Evolutionary conservation across 2,797 vertebrate genomes (phyloP), one percentile per base, ranked within the genome.

Genomic region (Decapterus maruadsi): DNA sequence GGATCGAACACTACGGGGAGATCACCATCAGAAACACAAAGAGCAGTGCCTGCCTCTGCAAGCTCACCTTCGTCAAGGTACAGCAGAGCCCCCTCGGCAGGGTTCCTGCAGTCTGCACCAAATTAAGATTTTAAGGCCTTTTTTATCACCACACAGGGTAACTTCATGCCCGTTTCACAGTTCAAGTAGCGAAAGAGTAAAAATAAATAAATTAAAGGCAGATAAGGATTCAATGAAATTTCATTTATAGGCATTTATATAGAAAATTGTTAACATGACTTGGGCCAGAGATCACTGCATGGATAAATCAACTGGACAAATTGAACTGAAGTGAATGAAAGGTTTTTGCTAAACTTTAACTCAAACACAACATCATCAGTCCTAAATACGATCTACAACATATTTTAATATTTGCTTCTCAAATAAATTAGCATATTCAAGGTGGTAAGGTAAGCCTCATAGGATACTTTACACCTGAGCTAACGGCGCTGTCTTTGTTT

Each of bases 1-100:
- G 98, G 98, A 99, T 99, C 80, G 98, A 99, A 67, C 98, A 99
- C 92, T 99, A 99, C 2, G 98, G 98, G 68, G 98, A 99, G 93
- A 95, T 99, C 87, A 99, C 98, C 58, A 97, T 99, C 89, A 95
- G 97, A 90, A 99, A 98, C 92, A 97, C 94, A 77, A 98, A 96
- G 93, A 97, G 95, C 94, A 96, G 96, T 71, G 87, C 94, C 75
- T 99, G 97, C 89, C 97, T 98, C 93, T 99, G 98, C 94, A 99
- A 99, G 90, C 97, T 99, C 60, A 99, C 97, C n/a, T 99, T 99
- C 77, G 89, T 99, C 81, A 99, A 99, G 96, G 97, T 98, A 36
- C 19, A 56, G 48, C 14, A 42, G 26, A 54, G 22, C 29, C 11
- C 54, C 29, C 11, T 45, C 42, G 11, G 50, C 40, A 68, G 26